phyloP scores from a whole-genome alignment of 1,140 invertebrate species.

The Ceratina calcarata region DNA sequence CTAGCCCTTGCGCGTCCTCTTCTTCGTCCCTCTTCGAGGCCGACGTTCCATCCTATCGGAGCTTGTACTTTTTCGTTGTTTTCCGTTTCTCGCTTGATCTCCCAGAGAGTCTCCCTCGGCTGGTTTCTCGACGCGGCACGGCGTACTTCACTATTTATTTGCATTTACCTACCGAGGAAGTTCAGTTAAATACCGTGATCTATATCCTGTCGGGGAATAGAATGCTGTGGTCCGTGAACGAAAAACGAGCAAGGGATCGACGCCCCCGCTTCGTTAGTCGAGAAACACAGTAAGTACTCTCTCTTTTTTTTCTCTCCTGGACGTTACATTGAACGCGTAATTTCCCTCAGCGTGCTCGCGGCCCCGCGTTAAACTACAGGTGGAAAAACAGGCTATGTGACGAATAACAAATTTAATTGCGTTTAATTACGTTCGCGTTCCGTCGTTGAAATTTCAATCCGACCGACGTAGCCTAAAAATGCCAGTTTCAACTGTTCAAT shows the following conservation, averaged over 20 bases:
- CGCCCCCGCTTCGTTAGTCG: not conserved
- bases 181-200: conserved; percentile 31
- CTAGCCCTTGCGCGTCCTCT: not conserved
- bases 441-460: conserved; percentile 2
- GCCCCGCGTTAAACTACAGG: not conserved
- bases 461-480: conserved; percentile 8
- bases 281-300: not conserved
- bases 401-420: conserved; percentile 27
- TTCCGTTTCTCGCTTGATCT: conserved; percentile 6
- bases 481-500: conserved; percentile 12
- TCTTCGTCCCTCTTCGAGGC: not conserved
- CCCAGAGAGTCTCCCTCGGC: not conserved
- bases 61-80: not conserved
- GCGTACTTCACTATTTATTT: conserved; percentile 30
- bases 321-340: not conserved
- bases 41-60: not conserved
- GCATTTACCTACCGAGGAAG: not conserved
- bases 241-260: conserved; percentile 12
- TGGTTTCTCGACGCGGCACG: not conserved
- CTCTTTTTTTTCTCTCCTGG: not conserved
- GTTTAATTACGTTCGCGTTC: conserved; percentile 22
- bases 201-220: conserved; percentile 32
- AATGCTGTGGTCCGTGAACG: conserved; percentile 23
- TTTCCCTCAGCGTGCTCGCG: not conserved
- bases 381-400: not conserved